Base-by-base conservation (phyloP, 1,140 invertebrate genomes). In the Colletes gigas region DNA sequence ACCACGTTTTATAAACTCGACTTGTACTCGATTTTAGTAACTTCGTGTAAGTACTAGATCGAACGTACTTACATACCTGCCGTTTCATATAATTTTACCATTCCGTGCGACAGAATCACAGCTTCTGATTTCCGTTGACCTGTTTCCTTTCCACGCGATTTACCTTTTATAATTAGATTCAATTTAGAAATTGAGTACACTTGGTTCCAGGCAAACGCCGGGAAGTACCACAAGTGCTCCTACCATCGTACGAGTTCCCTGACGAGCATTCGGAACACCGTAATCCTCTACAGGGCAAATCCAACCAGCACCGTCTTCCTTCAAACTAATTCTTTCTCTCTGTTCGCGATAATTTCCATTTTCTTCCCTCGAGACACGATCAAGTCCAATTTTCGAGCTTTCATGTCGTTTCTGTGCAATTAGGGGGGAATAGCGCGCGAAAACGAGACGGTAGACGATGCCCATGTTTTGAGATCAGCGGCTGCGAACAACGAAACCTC, bases 161-260 rank as follows among this genome's bases (percentile, higher is more conserved):
- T 73, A 54, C 57, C 30, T 80, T 80, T 66, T 54, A 9, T 87
- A 87, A 87, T 73, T 62, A 71, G 72, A 88, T 88, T 85, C 59
- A 44, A 78, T 85, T 62, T 47, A 73, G 63, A 74, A 85, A 81
- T 81, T 71, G 59, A 59, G 79, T 55, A 72, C 57, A 65, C 62
- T 71, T 12, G 66, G 78, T 78, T 88, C 57, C 44, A 9, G 30
- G 57, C 15, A 74, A 83, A 30, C 21, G 10, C 3, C 21, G 57
- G 21, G 86, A 87, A 88, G 87, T 88, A 85, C 78, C 44, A 85
- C 81, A 88, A 88, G 83, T 88, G 87, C 83, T 60, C 30, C 30
- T 30, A 84, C 69, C 19, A 67, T 88, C 88, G 82, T 88, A 88
- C 69, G 87, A 88, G 76, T 88, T 88, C 87, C n/a, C 72, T 65